phyloP scores from a whole-genome alignment of 2,888 invertebrate species.

The Drosophila differens region DNA sequence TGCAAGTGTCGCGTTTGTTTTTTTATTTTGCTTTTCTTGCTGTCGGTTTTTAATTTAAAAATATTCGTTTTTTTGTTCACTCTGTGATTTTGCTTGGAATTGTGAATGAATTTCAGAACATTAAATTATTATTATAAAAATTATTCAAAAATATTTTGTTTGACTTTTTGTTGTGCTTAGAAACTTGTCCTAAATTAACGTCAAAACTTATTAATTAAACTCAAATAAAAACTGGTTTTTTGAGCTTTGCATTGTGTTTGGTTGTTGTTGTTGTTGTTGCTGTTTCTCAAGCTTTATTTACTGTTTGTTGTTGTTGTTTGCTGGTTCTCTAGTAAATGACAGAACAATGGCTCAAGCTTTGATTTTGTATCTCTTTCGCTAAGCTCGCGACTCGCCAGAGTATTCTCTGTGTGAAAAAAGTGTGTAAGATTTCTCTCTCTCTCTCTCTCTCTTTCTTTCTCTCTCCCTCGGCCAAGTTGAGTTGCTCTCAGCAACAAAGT shows the following conservation, averaged over 20 bases:
- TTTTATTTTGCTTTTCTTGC: constrained; percentile 9
- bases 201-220: constrained; percentile 20
- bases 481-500: constrained; percentile 61
- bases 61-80: constrained; percentile 19
- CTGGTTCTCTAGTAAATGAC: constrained; percentile 40
- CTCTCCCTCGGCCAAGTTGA: constrained; percentile 13
- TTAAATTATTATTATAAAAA: constrained; percentile 5
- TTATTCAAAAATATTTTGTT: neutral
- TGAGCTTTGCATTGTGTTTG: constrained; percentile 44
- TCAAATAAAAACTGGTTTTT: constrained; percentile 45
- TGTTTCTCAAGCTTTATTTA: constrained; percentile 38
- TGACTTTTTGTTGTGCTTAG: constrained; percentile 14
- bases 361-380: constrained; percentile 23
- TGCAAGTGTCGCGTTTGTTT: constrained; percentile 26
- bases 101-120: constrained; percentile 49
- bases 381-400: constrained; percentile 6
- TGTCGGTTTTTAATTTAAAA: constrained; percentile 23
- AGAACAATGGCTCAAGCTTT: constrained; percentile 51
- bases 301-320: constrained; percentile 7
- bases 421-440: constrained; percentile 9
- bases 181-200: constrained; percentile 55
- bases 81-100: constrained; percentile 9
- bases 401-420: constrained; percentile 5
- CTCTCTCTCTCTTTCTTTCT: constrained; percentile 10
- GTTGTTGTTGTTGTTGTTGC: constrained; percentile 11